These are phyloP conservation scores for Heliocidaris erythrogramma DNA, from an alignment of 35 echinoderm and acorn worm genomes.

Conservation along the genomic window DNA sequence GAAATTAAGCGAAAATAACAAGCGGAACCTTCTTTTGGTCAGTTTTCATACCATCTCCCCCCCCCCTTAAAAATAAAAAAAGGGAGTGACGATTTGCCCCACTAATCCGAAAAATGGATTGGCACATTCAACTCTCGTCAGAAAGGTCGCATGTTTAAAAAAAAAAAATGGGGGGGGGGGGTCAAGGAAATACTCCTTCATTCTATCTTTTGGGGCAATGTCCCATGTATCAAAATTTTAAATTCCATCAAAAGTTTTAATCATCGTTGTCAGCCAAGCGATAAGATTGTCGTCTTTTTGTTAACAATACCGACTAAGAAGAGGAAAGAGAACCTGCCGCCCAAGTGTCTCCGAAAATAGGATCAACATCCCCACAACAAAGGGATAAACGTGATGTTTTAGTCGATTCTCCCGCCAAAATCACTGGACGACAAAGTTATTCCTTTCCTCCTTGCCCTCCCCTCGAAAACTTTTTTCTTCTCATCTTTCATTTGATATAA, in stretches of 20 bases:
- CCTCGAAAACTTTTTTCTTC: not conserved
- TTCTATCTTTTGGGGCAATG: not conserved
- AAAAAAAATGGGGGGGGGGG: no score
- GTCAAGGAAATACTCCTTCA: not conserved
- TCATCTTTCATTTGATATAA: not conserved
- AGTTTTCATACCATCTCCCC: not conserved
- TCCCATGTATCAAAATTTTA: not conserved
- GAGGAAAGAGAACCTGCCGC: not conserved
- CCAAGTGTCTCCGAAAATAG: conserved; percentile 8
- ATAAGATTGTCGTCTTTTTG: conserved; percentile 2
- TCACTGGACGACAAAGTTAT: not conserved
- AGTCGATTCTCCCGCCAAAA: conserved; percentile 27
- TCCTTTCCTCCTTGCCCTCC: not conserved
- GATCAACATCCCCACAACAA: conserved; percentile 36
- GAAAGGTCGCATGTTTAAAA: not conserved
- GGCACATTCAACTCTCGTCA: not conserved
- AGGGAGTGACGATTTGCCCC: not conserved
- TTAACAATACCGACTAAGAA: not conserved
- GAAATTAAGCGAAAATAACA: no score
- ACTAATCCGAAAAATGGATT: conserved; percentile 10
- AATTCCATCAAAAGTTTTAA: not conserved
- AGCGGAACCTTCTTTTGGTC: not conserved
- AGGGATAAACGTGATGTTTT: conserved; percentile 29
- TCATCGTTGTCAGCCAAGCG: conserved; percentile 8
- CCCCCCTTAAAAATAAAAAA: not conserved